Evolutionary conservation across 2,113 vertebrate species (phyloP), one percentile per base, ranked within the genome.

Genomic region (Ctenodactylus gundi): DNA sequence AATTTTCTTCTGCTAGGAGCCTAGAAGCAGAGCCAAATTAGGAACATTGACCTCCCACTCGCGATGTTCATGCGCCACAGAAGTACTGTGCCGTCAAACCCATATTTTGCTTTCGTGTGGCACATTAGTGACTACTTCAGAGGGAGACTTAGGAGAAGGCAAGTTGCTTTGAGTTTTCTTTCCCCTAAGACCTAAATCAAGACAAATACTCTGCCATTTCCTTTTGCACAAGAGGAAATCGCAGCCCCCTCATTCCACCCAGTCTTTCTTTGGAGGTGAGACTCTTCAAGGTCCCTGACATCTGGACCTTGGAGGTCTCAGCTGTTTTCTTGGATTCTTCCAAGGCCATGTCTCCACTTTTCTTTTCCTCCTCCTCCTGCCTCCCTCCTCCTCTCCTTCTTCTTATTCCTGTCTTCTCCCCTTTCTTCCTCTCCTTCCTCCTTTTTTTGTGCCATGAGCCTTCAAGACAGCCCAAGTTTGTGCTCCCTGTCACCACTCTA

Each of bases 301-400:
- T 64, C n/a, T 44, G 21, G 36, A 65, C 62, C 27, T 14, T 55
- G n/a, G 15, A 55, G 39, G n/a, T n/a, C 29, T 93, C 11, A 11
- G 76, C 39, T 75, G 62, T 46, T 72, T 27, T 82, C 31, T 36
- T n/a, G n/a, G n/a, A 14, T 46, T 21, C 57, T 46, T 7, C 27
- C 77, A 41, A 31, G 21, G 29, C 13, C 7, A 6, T 34, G 7
- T 29, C 23, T 53, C 46, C 17, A 1, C 31, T 34, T 51, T 57
- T 20, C 72, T 27, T 34, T 2, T 11, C 11, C 27, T 65, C 23
- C 23, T 25, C 20, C 9, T 14, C 6, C 17, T 4, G 49, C 27
- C 8, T 36, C 53, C 6, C 9, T 49, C 36, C 8, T 41, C 20
- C 44, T 0, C 2, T 11, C 29, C 10, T 3, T 5, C 41, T n/a